phyloP scores from a whole-genome alignment of 2,888 invertebrate genomes.

The Thera obeliscata region DNA sequence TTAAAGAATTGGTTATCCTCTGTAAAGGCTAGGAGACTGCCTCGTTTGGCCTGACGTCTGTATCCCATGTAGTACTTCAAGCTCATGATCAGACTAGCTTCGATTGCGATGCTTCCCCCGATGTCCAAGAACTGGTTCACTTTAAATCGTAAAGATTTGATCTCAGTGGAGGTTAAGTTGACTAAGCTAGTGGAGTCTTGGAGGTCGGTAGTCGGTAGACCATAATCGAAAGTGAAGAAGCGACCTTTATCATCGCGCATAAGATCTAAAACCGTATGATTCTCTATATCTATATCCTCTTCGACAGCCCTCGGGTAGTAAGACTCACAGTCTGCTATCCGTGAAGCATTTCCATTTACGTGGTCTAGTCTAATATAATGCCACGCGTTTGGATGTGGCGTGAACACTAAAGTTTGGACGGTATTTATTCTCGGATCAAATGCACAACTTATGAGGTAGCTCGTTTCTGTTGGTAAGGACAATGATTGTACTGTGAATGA shows the following conservation, averaged over 20 bases:
- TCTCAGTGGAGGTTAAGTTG: slow-evolving; percentile 87
- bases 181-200: slow-evolving; percentile 87
- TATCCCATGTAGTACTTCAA: slow-evolving; percentile 80
- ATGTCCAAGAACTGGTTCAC: slow-evolving; percentile 89
- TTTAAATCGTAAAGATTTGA: slow-evolving; percentile 88
- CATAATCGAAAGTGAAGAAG: slow-evolving; percentile 91
- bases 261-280: slow-evolving; percentile 64
- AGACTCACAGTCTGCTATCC: slow-evolving; percentile 68
- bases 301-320: slow-evolving; percentile 54
- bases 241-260: slow-evolving; percentile 87
- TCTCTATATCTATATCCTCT: slow-evolving; percentile 58
- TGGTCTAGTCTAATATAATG: slow-evolving; percentile 80
- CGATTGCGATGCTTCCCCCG: slow-evolving; percentile 91
- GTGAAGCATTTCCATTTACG: slow-evolving; percentile 54
- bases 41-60: slow-evolving; percentile 59
- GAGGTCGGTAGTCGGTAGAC: slow-evolving; percentile 86
- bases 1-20: slow-evolving; percentile 80
- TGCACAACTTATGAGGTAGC: slow-evolving; percentile 74
- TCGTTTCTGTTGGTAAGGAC: slow-evolving; percentile 80
- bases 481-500: slow-evolving; percentile 79
- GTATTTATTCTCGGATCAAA: slow-evolving; percentile 75
- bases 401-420: slow-evolving; percentile 72
- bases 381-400: slow-evolving; percentile 84
- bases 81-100: slow-evolving; percentile 87
- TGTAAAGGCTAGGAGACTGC: slow-evolving; percentile 66